These are phyloP conservation scores for Argopecten irradians DNA, from an alignment of 1,140 invertebrate genomes.

Conservation along the genomic window DNA sequence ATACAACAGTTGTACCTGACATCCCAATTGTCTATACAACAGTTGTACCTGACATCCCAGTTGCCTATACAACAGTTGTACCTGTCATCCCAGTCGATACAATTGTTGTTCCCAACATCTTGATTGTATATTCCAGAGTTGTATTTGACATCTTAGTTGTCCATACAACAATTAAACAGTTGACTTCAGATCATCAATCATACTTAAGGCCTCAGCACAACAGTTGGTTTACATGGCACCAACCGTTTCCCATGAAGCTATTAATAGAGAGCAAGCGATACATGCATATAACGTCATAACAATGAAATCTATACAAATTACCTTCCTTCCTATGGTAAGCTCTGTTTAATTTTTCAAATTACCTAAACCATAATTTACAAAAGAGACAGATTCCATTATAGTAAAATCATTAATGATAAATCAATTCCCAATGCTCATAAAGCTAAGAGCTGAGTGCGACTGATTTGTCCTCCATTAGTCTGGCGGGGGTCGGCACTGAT, in stretches of 20 bases:
- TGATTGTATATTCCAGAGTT: not conserved
- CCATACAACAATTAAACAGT: not conserved
- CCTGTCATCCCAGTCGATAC: too few species aligned
- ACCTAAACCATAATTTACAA: not conserved
- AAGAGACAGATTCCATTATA: conserved; percentile 22
- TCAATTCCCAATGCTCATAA: conserved; percentile 11
- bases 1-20: too few species aligned
- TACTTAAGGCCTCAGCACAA: not conserved
- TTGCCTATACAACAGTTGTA: not conserved
- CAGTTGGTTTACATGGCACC: not conserved
- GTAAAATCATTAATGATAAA: conserved; percentile 11
- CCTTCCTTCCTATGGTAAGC: not conserved
- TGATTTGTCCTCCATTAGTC: not conserved
- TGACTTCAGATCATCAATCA: not conserved
- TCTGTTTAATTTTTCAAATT: not conserved
- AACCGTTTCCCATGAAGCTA: not conserved
- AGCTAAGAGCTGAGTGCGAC: not conserved
- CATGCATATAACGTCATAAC: not conserved
- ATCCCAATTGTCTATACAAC: too few species aligned
- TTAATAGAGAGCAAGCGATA: not conserved
- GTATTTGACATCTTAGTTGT: not conserved
- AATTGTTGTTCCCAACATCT: too few species aligned
- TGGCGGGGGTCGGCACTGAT: not conserved
- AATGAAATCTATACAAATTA: not conserved
- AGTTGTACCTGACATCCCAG: not conserved